These are phyloP conservation scores for Lophura nycthemera DNA, from an alignment of 2,113 vertebrate species.

Conservation along the genomic window DNA sequence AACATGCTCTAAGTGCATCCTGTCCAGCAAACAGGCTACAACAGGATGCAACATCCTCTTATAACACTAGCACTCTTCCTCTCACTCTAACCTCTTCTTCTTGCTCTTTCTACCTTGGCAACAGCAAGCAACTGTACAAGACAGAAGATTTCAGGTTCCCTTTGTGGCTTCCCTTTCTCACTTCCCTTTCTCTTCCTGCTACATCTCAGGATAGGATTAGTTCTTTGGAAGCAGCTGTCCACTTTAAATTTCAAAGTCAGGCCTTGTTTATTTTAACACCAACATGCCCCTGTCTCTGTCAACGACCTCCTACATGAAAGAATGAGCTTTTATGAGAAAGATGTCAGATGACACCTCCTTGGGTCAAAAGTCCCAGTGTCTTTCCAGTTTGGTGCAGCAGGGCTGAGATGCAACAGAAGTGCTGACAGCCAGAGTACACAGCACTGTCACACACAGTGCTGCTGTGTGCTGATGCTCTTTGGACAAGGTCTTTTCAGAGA, in stretches of 20 bases:
- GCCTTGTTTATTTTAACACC: not conserved
- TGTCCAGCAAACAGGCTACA: not conserved
- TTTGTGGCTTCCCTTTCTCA: not conserved
- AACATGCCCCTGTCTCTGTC: not conserved
- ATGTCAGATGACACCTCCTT: not conserved
- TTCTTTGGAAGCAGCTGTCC: not conserved
- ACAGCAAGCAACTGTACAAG: not conserved
- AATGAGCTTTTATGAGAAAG: not conserved
- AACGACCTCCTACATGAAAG: not conserved
- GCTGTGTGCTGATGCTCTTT: not conserved
- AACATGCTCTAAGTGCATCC: rapidly evolving
- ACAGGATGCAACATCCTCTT: not conserved
- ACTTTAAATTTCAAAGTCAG: constrained; percentile 17
- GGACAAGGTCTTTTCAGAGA: not conserved
- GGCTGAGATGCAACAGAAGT: not conserved
- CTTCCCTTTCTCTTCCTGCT: not conserved
- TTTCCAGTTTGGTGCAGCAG: not conserved
- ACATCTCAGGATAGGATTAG: not conserved
- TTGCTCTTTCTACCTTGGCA: not conserved
- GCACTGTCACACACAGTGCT: not conserved
- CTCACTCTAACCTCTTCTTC: not conserved
- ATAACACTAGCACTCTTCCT: not conserved
- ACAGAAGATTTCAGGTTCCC: not conserved
- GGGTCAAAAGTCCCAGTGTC: not conserved
- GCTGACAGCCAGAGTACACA: not conserved